Conservation (phyloP, 2,797 vertebrate genomes). For the Argyrosomus regius region DNA sequence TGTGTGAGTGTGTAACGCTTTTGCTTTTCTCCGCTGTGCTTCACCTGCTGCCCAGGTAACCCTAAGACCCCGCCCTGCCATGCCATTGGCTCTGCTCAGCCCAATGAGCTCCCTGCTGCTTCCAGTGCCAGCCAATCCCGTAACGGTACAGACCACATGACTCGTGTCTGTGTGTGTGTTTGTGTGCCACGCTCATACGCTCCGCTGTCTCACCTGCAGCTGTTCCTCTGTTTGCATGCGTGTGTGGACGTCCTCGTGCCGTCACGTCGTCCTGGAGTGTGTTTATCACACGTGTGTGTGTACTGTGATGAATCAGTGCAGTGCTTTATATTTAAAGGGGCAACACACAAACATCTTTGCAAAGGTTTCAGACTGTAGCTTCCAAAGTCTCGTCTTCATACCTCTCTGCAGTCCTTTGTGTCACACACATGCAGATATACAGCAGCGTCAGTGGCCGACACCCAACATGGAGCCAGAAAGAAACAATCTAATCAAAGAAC, state of each 20-base stretch:
- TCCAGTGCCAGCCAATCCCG: slow-evolving; percentile 84
- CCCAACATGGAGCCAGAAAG: background rate
- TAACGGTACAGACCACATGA: slow-evolving; percentile 90
- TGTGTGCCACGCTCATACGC: slow-evolving; percentile 55
- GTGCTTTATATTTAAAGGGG: background rate
- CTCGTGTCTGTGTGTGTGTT: slow-evolving; percentile 4
- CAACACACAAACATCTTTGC: no score
- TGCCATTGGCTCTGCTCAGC: slow-evolving; percentile 89
- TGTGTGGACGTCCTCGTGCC: slow-evolving; percentile 36
- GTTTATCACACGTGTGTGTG: slow-evolving; percentile 10
- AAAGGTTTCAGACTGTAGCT: background rate
- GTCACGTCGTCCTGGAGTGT: slow-evolving; percentile 18
- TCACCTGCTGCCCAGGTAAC: slow-evolving; percentile 94
- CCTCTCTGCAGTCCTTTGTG: background rate
- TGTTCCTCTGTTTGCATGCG: slow-evolving; percentile 52
- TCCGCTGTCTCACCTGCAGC: slow-evolving; percentile 34
- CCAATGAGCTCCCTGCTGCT: slow-evolving; percentile 88
- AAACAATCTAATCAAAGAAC: background rate
- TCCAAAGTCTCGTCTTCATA: background rate
- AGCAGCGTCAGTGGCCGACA: background rate
- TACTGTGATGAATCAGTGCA: background rate
- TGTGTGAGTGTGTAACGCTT: slow-evolving; percentile 78
- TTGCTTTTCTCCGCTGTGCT: slow-evolving; percentile 91
- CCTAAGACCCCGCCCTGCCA: slow-evolving; percentile 92
- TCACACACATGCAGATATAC: background rate